Evolutionary conservation across 2,113 vertebrate species (phyloP).

Genomic region (Hystrix cristata): DNA sequence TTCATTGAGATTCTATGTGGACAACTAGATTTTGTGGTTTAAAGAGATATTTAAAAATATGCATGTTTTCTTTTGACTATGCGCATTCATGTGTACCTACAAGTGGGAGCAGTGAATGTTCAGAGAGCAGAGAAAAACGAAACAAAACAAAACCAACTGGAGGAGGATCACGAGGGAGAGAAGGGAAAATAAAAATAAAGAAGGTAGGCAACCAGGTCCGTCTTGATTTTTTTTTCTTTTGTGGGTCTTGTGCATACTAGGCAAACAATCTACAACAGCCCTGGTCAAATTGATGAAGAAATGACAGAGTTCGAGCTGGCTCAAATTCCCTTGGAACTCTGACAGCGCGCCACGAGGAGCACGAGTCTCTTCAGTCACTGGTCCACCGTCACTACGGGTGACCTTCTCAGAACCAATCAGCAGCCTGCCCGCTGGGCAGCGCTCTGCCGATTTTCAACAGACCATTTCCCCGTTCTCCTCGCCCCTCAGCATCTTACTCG

Average conservation of each 20-base stretch:
- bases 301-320: not conserved
- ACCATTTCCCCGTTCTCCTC: not conserved
- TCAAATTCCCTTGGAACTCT: not conserved
- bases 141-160: not conserved
- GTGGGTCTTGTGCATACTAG: not conserved
- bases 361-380: not conserved
- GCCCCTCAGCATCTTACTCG: not conserved
- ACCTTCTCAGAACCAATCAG: slow-evolving; percentile 70
- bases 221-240: not conserved
- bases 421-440: not conserved
- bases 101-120: not conserved
- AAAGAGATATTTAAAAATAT: slow-evolving; percentile 19
- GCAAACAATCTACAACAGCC: not conserved
- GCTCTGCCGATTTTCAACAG: not conserved
- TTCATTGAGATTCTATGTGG: not conserved
- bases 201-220: not conserved
- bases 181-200: not conserved
- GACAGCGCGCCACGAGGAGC: not conserved
- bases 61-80: not conserved
- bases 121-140: not conserved
- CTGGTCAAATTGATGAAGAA: not conserved
- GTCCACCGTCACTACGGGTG: slow-evolving; percentile 62
- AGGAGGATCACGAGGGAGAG: not conserved
- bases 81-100: not conserved
- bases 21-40: not conserved